Percentiles rank a stretch among this genome's conserved stretches.
Conservation (phyloP, 2,797 vertebrate genomes). For the Halcyon smyrnensis region DNA sequence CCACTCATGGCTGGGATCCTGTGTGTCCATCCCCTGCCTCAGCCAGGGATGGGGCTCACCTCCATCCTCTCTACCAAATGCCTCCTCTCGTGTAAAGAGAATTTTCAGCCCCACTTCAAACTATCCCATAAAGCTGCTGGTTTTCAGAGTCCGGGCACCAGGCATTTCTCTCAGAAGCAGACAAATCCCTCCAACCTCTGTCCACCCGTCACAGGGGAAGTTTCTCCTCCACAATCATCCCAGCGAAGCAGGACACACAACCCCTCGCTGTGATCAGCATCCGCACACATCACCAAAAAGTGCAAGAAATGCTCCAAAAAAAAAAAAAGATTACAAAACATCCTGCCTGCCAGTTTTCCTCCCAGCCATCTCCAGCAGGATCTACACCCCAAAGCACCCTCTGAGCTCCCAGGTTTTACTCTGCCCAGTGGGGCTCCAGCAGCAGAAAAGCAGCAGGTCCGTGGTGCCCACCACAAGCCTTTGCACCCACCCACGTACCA, state of each 20-base stretch:
- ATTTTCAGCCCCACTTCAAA: background rate
- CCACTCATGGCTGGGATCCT: background rate
- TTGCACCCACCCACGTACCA: background rate
- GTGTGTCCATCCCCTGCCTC: background rate
- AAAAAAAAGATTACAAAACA: background rate
- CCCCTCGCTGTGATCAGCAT: accelerated
- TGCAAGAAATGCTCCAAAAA: background rate
- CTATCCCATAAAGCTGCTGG: background rate
- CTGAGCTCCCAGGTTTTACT: background rate
- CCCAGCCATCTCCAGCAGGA: background rate
- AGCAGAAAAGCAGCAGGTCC: background rate
- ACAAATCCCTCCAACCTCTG: background rate
- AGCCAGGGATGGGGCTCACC: background rate
- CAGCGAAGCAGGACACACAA: background rate
- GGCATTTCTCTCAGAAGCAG: accelerated
- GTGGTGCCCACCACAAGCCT: background rate
- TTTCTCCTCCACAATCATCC: background rate
- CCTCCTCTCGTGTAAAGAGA: background rate
- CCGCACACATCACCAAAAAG: background rate
- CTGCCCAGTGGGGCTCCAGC: background rate
- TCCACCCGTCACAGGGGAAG: background rate
- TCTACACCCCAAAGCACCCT: background rate
- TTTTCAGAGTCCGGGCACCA: background rate
- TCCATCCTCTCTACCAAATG: background rate
- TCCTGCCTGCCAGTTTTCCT: background rate